These are phyloP conservation scores for Orientallactaga bullata DNA, from an alignment of 2,113 vertebrate species.

Conservation along the genomic window DNA sequence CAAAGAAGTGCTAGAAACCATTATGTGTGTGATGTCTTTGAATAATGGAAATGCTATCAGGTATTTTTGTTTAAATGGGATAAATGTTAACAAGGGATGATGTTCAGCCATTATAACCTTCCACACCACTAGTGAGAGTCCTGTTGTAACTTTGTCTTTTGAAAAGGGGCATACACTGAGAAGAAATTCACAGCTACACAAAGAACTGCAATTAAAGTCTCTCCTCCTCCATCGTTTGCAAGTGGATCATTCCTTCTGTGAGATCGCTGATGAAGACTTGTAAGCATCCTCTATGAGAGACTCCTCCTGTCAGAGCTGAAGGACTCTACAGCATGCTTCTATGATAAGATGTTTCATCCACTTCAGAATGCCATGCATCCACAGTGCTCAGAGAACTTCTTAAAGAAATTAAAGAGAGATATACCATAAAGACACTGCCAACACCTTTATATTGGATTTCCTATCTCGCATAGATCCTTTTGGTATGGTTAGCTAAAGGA, in stretches of 20 bases:
- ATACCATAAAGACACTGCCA: slow-evolving; percentile 58
- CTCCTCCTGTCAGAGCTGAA: slow-evolving; percentile 86
- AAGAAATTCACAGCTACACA: slow-evolving; percentile 84
- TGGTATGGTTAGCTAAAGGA: slow-evolving; percentile 32
- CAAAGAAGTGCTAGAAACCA: slow-evolving; percentile 86
- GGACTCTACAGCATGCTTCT: slow-evolving; percentile 85
- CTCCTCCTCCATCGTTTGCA: slow-evolving; percentile 78
- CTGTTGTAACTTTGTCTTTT: slow-evolving; percentile 85
- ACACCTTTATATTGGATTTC: slow-evolving; percentile 59
- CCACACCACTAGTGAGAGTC: slow-evolving; percentile 83
- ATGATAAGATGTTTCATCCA: slow-evolving; percentile 83
- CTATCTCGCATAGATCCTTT: slow-evolving; percentile 49
- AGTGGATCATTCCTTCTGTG: slow-evolving; percentile 82
- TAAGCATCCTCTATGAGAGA: slow-evolving; percentile 84
- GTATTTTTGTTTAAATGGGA: slow-evolving; percentile 89
- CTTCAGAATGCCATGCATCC: slow-evolving; percentile 79
- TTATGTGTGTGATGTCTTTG: slow-evolving; percentile 87
- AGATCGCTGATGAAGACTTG: slow-evolving; percentile 85
- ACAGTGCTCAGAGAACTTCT: slow-evolving; percentile 83
- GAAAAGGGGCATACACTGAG: slow-evolving; percentile 82
- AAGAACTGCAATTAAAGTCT: slow-evolving; percentile 82
- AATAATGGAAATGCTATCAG: slow-evolving; percentile 87
- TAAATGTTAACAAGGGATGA: slow-evolving; percentile 86
- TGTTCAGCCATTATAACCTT: slow-evolving; percentile 87
- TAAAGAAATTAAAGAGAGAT: slow-evolving; percentile 79